phyloP scores from a whole-genome alignment of 2,888 invertebrate species.

The Hypena proboscidalis region DNA sequence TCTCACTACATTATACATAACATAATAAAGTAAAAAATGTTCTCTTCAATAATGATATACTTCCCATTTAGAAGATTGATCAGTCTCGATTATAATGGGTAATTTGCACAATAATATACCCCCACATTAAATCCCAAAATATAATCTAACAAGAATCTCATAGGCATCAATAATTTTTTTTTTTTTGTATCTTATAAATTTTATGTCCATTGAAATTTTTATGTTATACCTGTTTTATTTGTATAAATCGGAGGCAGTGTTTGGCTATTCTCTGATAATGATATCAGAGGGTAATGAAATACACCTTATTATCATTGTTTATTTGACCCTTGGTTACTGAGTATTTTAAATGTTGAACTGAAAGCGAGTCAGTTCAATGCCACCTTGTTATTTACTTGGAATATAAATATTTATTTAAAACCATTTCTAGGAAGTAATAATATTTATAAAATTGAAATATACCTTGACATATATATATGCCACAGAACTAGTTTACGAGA shows the following conservation, averaged over 20 bases:
- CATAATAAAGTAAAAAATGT: no score
- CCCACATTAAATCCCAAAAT: no score
- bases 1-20: constrained; percentile 50
- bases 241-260: neutral
- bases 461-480: constrained; percentile 1
- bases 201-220: no score
- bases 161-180: no score
- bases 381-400: neutral
- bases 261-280: constrained; percentile 31
- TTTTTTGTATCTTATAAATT: no score
- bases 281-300: constrained; percentile 43
- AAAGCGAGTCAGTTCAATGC: constrained; percentile 7
- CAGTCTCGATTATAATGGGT: no score
- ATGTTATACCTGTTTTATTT: neutral
- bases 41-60: no score
- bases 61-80: no score
- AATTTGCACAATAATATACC: no score
- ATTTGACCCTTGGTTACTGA: constrained; percentile 28
- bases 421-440: neutral
- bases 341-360: constrained; percentile 18
- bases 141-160: no score
- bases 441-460: neutral
- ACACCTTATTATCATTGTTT: constrained; percentile 42
- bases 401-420: neutral
- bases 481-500: no score